Evolutionary conservation across 2,888 invertebrate genomes (phyloP).

Genomic region (Eupelmus urozonus): DNA sequence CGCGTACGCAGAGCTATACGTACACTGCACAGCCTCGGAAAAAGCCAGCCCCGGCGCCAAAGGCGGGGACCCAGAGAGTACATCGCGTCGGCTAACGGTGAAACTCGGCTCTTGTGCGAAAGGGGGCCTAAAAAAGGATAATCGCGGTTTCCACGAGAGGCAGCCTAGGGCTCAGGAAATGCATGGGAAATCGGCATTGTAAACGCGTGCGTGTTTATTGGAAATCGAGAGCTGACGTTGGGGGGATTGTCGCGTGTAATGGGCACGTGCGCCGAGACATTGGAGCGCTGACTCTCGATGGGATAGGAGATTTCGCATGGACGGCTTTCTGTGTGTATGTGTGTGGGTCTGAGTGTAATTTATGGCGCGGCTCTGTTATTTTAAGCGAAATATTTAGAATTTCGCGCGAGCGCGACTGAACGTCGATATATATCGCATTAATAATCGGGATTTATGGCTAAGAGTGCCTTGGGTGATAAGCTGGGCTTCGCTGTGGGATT

Average conservation of each 20-base stretch:
- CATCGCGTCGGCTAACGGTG: too few species aligned
- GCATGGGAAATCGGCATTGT: background rate
- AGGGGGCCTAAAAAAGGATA: background rate
- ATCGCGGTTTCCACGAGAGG: background rate
- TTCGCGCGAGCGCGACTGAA: slow-evolving; percentile 6
- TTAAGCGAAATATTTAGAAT: slow-evolving; percentile 12
- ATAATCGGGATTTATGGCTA: slow-evolving; percentile 6
- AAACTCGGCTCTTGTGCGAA: background rate
- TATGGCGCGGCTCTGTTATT: slow-evolving; percentile 20
- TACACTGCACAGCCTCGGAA: too few species aligned
- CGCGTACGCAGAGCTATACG: too few species aligned
- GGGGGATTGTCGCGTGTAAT: too few species aligned
- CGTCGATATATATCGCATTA: background rate
- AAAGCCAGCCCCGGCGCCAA: too few species aligned
- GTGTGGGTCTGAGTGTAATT: slow-evolving; percentile 3
- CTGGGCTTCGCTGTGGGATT: too few species aligned
- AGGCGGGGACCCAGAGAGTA: too few species aligned
- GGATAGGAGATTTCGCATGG: too few species aligned
- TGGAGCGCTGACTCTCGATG: background rate
- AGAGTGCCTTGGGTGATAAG: background rate
- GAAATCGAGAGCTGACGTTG: too few species aligned
- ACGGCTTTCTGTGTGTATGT: background rate
- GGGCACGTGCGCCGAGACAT: background rate
- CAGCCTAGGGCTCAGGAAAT: too few species aligned
- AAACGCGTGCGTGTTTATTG: background rate